A percentile compares a stretch with the other conserved stretches of the same genome.
phyloP scores from a whole-genome alignment of 1,140 invertebrate species.

The Pemphigus obesinymphae region DNA sequence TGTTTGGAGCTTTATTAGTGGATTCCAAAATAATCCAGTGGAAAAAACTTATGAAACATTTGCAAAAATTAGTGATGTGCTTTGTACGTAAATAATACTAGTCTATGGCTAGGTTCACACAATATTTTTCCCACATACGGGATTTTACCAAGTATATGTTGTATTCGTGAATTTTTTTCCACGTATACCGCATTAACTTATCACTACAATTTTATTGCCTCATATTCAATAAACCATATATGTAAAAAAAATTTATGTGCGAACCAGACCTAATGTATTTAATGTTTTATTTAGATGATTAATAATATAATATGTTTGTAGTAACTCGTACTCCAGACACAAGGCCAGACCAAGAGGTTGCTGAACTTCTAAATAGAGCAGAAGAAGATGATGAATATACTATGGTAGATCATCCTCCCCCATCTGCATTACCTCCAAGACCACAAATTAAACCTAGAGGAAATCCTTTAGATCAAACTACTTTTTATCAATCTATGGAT shows the following conservation, averaged over 20 bases:
- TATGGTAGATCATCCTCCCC: slow-evolving; percentile 57
- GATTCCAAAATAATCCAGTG: slow-evolving; percentile 70
- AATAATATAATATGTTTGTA: slow-evolving; percentile 45
- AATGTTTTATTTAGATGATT: no score
- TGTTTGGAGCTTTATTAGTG: slow-evolving; percentile 66
- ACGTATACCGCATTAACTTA: no score
- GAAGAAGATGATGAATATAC: slow-evolving; percentile 57
- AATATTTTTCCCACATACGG: no score
- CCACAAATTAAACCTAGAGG: slow-evolving; percentile 54
- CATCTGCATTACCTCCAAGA: slow-evolving; percentile 52
- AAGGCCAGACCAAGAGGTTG: slow-evolving; percentile 53
- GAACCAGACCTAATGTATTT: not conserved
- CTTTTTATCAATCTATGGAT: slow-evolving; percentile 76
- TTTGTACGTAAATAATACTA: slow-evolving; percentile 50
- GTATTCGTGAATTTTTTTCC: no score
- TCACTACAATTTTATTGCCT: no score
- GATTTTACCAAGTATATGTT: no score
- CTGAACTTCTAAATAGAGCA: slow-evolving; percentile 52
- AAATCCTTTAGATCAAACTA: slow-evolving; percentile 66
- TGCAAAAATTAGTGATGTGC: slow-evolving; percentile 71
- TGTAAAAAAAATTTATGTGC: not conserved
- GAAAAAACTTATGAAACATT: slow-evolving; percentile 76
- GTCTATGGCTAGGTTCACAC: no score
- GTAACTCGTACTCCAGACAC: slow-evolving; percentile 55
- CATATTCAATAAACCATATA: no score